These are phyloP conservation scores for Mesembrinibis cayennensis DNA, from an alignment of 2,113 vertebrate species.

Conservation along the genomic window DNA sequence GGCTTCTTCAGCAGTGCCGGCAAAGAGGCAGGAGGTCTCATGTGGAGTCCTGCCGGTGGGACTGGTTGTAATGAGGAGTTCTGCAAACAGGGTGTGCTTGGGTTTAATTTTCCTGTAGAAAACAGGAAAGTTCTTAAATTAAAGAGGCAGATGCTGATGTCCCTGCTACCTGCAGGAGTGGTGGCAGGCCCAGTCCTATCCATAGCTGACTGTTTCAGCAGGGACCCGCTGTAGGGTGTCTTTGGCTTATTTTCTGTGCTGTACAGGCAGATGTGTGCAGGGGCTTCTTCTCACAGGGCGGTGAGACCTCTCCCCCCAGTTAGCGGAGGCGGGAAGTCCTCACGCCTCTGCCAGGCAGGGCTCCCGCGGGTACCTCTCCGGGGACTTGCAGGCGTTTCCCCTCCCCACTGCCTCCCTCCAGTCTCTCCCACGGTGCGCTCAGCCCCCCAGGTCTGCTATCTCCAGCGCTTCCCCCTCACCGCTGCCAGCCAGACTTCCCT, in stretches of 20 bases:
- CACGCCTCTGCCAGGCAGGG: neutral
- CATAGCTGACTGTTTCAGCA: neutral
- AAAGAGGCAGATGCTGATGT: neutral
- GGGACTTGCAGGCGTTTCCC: neutral
- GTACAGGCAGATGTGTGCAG: too few relatives aligned
- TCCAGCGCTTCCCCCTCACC: neutral
- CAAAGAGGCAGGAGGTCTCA: neutral
- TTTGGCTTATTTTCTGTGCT: neutral
- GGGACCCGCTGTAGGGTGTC: rapidly evolving
- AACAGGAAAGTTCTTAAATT: neutral
- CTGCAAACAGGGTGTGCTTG: neutral
- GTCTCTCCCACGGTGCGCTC: neutral
- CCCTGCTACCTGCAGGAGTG: neutral
- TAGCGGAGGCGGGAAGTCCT: rapidly evolving
- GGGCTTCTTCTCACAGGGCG: neutral
- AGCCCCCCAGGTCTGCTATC: neutral
- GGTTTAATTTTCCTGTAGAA: neutral
- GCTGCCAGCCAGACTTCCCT: neutral
- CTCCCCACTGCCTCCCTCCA: neutral
- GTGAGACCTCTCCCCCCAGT: neutral
- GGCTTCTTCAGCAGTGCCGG: neutral
- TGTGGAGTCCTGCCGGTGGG: neutral
- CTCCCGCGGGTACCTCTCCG: neutral
- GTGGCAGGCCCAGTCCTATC: neutral
- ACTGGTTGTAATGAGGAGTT: neutral